Base-by-base conservation (phyloP, 2,797 vertebrate genomes). In the Brachyrhaphis roseni region DNA sequence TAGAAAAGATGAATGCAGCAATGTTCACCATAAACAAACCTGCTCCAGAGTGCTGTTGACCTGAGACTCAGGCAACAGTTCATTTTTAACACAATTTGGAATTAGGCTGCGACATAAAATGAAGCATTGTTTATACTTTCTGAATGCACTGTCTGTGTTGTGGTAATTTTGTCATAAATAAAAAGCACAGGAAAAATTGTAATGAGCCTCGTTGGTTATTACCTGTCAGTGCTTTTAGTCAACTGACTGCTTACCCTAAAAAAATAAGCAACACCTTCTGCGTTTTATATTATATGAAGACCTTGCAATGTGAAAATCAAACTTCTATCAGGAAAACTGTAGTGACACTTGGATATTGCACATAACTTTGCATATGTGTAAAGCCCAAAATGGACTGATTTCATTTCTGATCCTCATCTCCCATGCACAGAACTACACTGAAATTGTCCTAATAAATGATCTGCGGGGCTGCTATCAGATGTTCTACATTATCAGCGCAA, bases 401-500 rank as follows among this genome's bases (percentile, higher is more conserved):
- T 41, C 10, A 51, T 78, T 75, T 47, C 12, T n/a, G 64, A 51
- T 81, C 18, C 5, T 26, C 1, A 76, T 80, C 47, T 84, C 39
- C 68, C 79, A 4, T 66, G 49, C 66, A 28, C 23, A 53, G 5
- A 43, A 72, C 23, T 41, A 59, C 13, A 74, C 41, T 47, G 49
- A 76, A 82, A 73, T 76, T 75, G 64, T 43, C 34, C 66, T 51
- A 49, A 68, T 79, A 82, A 74, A 80, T 78, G 76, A 74, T 76
- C 28, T 81, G 51, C 70, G 76, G 64, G 59, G 82, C 43, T 82
- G 68, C 72, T 82, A 68, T 84, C 49, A 73, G 46, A 87, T 82
- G 82, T 85, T 88, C 76, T 85, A 80, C 85, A 91, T 90, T 83
- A 87, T 91, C 80, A 91, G 80, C 75, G 86, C 84, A 84, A 79